Conservation (phyloP, 1,140 invertebrate species). For the Cotesia vestalis region DNA sequence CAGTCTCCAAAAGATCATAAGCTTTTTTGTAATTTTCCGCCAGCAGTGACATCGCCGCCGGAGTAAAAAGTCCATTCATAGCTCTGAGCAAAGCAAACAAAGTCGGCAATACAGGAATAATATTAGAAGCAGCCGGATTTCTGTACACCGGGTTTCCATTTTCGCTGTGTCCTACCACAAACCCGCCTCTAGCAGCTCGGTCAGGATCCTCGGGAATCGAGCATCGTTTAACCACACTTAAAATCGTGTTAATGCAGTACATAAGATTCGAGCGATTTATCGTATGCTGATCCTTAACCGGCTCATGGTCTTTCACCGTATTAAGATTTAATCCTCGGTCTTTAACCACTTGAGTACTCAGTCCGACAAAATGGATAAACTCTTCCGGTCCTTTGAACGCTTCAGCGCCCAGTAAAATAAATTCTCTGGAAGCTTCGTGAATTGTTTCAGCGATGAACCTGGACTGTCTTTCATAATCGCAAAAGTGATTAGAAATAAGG, state of each 20-base stretch:
- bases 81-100: constrained; percentile 78
- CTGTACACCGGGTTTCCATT: constrained; percentile 81
- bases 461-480: constrained; percentile 86
- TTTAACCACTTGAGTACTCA: constrained; percentile 75
- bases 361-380: constrained; percentile 81
- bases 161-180: constrained; percentile 78
- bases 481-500: constrained; percentile 87
- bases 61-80: constrained; percentile 82
- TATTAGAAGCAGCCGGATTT: constrained; percentile 85
- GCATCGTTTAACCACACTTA: constrained; percentile 86
- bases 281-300: too few species aligned
- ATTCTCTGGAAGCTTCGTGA: constrained; percentile 70
- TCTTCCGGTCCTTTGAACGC: constrained; percentile 72
- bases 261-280: constrained; percentile 70
- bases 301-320: constrained; percentile 55
- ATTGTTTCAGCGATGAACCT: constrained; percentile 84
- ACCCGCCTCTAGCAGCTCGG: constrained; percentile 80
- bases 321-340: constrained; percentile 56
- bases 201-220: constrained; percentile 84
- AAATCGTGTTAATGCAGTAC: constrained; percentile 77
- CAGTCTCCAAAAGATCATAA: constrained; percentile 76
- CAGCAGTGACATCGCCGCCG: constrained; percentile 67
- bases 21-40: constrained; percentile 73
- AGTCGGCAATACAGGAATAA: constrained; percentile 80
- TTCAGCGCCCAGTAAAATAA: constrained; percentile 68